Conservation (phyloP, 2,888 invertebrate species). For the Galeopsomyia nigrocyanea region DNA sequence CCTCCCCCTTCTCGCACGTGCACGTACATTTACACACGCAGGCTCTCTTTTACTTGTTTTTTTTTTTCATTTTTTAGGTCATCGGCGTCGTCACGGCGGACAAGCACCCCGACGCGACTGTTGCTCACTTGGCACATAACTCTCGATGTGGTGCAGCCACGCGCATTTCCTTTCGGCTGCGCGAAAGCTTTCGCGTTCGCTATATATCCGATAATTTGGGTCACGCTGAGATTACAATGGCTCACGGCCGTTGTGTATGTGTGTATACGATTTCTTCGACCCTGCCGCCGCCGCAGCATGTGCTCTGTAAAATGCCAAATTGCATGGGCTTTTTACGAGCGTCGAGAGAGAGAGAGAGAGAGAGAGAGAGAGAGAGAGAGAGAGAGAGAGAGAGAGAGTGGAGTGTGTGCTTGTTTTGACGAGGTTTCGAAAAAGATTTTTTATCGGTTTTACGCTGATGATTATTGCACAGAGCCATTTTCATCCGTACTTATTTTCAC, state of each 20-base stretch:
- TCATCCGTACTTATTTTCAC: too few relatives aligned
- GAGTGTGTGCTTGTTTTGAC: too few relatives aligned
- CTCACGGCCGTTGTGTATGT: background rate
- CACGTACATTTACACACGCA: conserved; percentile 8
- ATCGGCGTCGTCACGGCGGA: conserved; percentile 53
- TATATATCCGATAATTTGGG: conserved; percentile 2
- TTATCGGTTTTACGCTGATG: too few relatives aligned
- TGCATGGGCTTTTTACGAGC: conserved; percentile 22
- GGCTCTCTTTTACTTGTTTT: too few relatives aligned
- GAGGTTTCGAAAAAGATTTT: too few relatives aligned
- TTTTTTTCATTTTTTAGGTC: conserved; percentile 55
- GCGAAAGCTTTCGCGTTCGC: background rate
- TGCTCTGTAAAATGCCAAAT: conserved; percentile 26
- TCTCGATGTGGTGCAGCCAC: conserved; percentile 30
- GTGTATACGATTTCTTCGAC: too few relatives aligned
- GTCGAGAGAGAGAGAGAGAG: background rate
- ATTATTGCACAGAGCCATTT: too few relatives aligned
- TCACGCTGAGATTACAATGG: conserved; percentile 19
- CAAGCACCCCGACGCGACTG: conserved; percentile 57
- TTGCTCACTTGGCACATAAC: conserved; percentile 53
- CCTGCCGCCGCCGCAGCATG: conserved; percentile 26
- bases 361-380: background rate
- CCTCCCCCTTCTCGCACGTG: conserved; percentile 1
- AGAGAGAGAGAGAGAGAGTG: too few relatives aligned
- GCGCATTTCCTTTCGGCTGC: conserved; percentile 24